Evolutionary conservation across 2,797 vertebrate species (phyloP), one percentile per base, ranked within the genome.

Genomic region (Neomorphus geoffroyi): DNA sequence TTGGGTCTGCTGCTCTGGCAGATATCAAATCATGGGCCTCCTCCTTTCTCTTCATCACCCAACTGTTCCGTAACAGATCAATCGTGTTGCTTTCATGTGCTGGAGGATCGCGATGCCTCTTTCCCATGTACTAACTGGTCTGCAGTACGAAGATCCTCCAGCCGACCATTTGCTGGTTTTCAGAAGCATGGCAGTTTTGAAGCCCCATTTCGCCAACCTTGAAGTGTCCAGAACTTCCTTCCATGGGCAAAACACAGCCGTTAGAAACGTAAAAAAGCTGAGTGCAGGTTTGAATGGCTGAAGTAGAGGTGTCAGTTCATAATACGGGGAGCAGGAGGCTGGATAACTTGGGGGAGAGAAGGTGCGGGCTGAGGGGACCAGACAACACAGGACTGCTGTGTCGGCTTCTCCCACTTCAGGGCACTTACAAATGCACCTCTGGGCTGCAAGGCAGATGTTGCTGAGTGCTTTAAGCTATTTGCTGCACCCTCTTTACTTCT

Each of bases 31-130:
- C 0, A 0, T 85, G 90, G 74, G 84, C 91, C n/a, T 24, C 26
- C 86, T 86, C n/a, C 70, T 88, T 27, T 91, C 67, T 86, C 67
- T 71, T 86, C 78, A 43, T 74, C 45, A 54, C 32, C 54, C 3
- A 5, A 30, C 81, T 95, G 77, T 79, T 93, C 57, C 72, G 69
- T 87, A 89, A 91, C 57, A 88, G 91, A 90, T 73, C 84, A 54
- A 72, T 80, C 65, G 37, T 69, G n/a, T 62, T 92, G 61, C 69
- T 93, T 86, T 83, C 71, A 32, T 41, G n/a, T 75, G 21, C 82
- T 54, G 71, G 73, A 86, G 72, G 53, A 67, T 51, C 60, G 11
- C 5, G 0, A 18, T 79, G 51, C 48, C 27, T 86, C 48, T 81
- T 73, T 32, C 41, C 53, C 7, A 5, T 0, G 1, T 39, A 37